Percentiles rank a stretch among this genome's conserved stretches.
Conservation (phyloP, 2,888 invertebrate genomes). For the Volucella inflata region DNA sequence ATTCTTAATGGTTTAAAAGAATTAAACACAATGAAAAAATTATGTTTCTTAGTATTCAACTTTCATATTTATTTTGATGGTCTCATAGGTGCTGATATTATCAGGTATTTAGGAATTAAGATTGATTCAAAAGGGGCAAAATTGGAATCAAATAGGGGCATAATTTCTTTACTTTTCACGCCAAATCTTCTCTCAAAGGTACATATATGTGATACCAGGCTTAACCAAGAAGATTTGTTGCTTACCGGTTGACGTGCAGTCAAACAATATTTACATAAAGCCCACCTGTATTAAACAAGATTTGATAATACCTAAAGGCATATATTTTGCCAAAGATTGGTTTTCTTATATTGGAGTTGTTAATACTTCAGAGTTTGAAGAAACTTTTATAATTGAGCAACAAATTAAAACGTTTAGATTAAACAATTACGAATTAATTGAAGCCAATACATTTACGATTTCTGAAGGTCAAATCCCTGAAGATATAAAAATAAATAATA, state of each 20-base stretch:
- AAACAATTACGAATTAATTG: background rate
- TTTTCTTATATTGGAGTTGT: background rate
- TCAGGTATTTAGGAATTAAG: background rate
- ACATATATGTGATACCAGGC: background rate
- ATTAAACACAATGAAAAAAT: background rate
- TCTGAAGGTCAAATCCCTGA: too few species aligned
- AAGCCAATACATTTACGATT: background rate
- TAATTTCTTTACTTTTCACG: too few species aligned
- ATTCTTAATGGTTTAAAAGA: slow-evolving; percentile 5
- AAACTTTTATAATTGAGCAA: background rate
- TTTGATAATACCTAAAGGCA: background rate
- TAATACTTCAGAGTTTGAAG: background rate
- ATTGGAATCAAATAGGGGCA: background rate
- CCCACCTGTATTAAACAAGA: too few species aligned
- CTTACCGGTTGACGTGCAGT: too few species aligned
- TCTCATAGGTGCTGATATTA: background rate
- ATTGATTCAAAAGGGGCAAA: background rate
- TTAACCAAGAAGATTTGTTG: slow-evolving; percentile 12
- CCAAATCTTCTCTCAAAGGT: slow-evolving; percentile 17
- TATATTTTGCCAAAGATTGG: background rate
- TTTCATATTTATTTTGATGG: slow-evolving; percentile 28
- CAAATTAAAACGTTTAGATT: background rate
- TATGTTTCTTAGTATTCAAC: slow-evolving; percentile 4
- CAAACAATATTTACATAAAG: too few species aligned
- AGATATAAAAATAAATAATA: too few species aligned